phyloP scores from a whole-genome alignment of 37 sponge, comb jelly and placozoan species.

The Tethya wilhelma region DNA sequence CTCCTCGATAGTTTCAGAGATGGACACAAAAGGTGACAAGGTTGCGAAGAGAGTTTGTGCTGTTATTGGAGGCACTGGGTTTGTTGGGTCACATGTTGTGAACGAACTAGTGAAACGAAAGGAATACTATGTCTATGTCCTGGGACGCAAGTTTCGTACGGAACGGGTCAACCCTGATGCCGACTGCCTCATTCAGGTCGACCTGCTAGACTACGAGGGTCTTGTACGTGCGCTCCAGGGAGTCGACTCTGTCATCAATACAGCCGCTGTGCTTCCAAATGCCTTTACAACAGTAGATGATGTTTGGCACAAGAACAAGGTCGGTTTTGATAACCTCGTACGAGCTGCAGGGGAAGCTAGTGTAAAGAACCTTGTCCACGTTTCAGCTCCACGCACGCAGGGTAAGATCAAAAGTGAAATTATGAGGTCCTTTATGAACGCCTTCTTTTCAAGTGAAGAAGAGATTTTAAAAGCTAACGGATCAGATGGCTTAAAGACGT shows the following conservation, averaged over 20 bases:
- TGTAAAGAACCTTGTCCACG: slow-evolving; percentile 60
- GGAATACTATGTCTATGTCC: slow-evolving; percentile 61
- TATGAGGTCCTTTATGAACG: slow-evolving; percentile 21
- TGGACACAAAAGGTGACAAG: background rate
- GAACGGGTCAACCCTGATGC: slow-evolving; percentile 54
- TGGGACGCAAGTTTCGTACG: slow-evolving; percentile 57
- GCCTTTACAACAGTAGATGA: slow-evolving; percentile 47
- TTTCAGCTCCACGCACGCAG: slow-evolving; percentile 17
- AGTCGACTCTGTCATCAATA: slow-evolving; percentile 69
- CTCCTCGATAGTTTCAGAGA: slow-evolving; percentile 21
- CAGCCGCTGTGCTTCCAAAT: slow-evolving; percentile 56
- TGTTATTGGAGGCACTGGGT: slow-evolving; percentile 75
- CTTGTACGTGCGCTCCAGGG: slow-evolving; percentile 59
- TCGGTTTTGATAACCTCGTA: slow-evolving; percentile 31
- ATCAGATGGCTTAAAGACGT: slow-evolving; percentile 44
- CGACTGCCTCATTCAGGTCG: slow-evolving; percentile 71
- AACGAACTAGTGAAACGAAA: slow-evolving; percentile 48
- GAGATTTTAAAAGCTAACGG: slow-evolving; percentile 32
- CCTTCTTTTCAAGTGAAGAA: slow-evolving; percentile 12
- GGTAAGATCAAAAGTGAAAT: background rate
- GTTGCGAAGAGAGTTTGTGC: slow-evolving; percentile 60
- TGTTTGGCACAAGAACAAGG: slow-evolving; percentile 48
- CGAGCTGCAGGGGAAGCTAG: slow-evolving; percentile 49
- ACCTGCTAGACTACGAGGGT: slow-evolving; percentile 67
- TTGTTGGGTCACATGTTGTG: slow-evolving; percentile 73